Evolutionary conservation across 1,140 invertebrate genomes (phyloP), one percentile per base, ranked within the genome.

Genomic region (Galleria mellonella): DNA sequence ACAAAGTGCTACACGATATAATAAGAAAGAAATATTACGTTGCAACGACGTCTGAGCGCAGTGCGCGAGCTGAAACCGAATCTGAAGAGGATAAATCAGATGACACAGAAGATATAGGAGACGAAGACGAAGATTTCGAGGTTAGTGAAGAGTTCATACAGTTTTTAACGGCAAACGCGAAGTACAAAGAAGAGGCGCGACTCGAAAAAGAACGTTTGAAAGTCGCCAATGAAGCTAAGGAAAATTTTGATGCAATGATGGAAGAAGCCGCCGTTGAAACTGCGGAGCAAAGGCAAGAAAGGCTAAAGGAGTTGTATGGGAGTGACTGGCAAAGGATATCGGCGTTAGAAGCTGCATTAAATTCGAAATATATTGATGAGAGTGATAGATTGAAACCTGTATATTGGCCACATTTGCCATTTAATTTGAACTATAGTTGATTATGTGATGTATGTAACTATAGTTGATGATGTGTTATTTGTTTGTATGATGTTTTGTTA

Each of bases 321-420:
- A 70, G 87, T 13, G 84, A 78, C 9, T 89, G 90, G 62, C 79
- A 90, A n/a, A 91, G 87, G 68, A 92, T 94, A 62, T 88, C 91
- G 54, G 91, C 90, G 1, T 90, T 94, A 88, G 93, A 95, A 86
- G 93, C 91, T 43, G 90, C 91, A 6, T 57, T 93, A 30, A 88
- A 93, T 55, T 87, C 92, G 33, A 89, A 88, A 23, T 91, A 89
- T 67, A 89, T 94, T 50, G 81, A 88, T 55, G 87, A 90, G 45
- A 83, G 87, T 58, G 91, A 93, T 67, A 87, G 87, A 47, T 59
- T 83, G 9, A 90, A 91, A 55, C 90, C 92, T 10, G 76, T 87
- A 35, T 88, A 90, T 42, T 94, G 93, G 94, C 93, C 93, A 0
- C 91, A 91, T 72, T 91, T 94, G 62, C 92, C 93, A 9, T 81